Conservation (phyloP, 2,888 invertebrate genomes). For the Sesamia inferens region DNA sequence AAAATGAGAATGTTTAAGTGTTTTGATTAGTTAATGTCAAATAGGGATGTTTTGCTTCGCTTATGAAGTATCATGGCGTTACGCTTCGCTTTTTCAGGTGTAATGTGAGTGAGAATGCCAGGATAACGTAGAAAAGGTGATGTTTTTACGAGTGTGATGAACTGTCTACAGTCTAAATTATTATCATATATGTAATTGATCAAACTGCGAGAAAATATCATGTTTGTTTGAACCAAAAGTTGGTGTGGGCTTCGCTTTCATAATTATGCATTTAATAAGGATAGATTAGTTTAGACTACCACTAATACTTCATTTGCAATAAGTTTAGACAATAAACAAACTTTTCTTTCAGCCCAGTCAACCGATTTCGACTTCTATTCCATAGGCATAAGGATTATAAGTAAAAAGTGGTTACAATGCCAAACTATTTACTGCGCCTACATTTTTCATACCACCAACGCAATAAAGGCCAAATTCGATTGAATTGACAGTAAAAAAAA, state of each 20-base stretch:
- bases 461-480: too few species aligned
- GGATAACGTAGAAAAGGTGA: not conserved
- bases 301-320: too few species aligned
- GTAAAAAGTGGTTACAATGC: too few species aligned
- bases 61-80: not conserved
- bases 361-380: too few species aligned
- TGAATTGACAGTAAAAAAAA: too few species aligned
- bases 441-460: too few species aligned
- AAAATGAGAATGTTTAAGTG: too few species aligned
- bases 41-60: not conserved
- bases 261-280: not conserved
- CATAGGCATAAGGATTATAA: too few species aligned
- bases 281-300: not conserved
- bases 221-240: not conserved
- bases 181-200: not conserved
- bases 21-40: not conserved
- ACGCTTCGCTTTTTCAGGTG: not conserved
- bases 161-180: not conserved
- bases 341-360: too few species aligned
- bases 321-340: too few species aligned
- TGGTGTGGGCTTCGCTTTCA: constrained; percentile 18
- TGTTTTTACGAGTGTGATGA: not conserved
- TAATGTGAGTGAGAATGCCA: not conserved
- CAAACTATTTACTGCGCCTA: too few species aligned
- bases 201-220: not conserved